These are phyloP conservation scores for Thaumatotibia leucotreta DNA, from an alignment of 1,140 invertebrate species.

Conservation along the genomic window DNA sequence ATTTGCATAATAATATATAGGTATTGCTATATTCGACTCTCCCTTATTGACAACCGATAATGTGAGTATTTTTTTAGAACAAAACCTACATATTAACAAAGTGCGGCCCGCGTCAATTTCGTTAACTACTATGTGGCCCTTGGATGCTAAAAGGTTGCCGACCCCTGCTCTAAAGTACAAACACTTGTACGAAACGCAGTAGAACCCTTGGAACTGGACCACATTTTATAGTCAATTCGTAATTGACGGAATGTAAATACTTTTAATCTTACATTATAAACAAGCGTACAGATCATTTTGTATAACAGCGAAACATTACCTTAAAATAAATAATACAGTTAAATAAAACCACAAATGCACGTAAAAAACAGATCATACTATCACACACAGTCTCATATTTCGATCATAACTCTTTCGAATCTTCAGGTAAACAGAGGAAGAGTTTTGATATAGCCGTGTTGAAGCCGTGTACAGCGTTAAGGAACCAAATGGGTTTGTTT, in stretches of 20 bases:
- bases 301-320: neutral
- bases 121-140: too few relatives aligned
- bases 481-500: constrained; percentile 82
- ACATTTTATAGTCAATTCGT: constrained; percentile 11
- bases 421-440: constrained; percentile 85
- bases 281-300: constrained; percentile 12
- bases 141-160: too few relatives aligned
- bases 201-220: too few relatives aligned
- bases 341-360: constrained; percentile 11
- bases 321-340: constrained; percentile 11
- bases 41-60: too few relatives aligned
- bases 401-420: constrained; percentile 72
- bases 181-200: too few relatives aligned
- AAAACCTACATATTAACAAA: too few relatives aligned
- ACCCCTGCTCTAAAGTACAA: too few relatives aligned
- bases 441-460: constrained; percentile 84
- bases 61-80: too few relatives aligned
- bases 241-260: constrained; percentile 15
- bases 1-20: too few relatives aligned
- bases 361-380: constrained; percentile 22
- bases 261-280: constrained; percentile 12
- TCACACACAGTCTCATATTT: constrained; percentile 13
- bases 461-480: constrained; percentile 77
- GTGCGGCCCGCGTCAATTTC: too few relatives aligned
- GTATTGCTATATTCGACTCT: too few relatives aligned